These are phyloP conservation scores for Phaenicophaeus curvirostris DNA, from an alignment of 2,797 vertebrate species.

Conservation along the genomic window DNA sequence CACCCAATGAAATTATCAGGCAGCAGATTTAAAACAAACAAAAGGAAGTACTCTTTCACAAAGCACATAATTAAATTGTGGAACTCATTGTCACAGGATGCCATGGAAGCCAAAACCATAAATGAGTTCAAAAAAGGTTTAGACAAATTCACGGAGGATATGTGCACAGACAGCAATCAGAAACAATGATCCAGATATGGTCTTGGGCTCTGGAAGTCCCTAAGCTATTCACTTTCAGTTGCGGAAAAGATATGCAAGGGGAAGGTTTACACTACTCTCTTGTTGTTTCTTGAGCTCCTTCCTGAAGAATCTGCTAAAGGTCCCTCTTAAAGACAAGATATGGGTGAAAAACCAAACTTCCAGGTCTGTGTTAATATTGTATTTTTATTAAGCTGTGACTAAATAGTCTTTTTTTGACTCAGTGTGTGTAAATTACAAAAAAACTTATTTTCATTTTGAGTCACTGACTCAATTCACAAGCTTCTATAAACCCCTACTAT, in stretches of 20 bases:
- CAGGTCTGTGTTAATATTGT: background rate
- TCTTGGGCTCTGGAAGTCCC: background rate
- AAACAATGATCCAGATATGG: background rate
- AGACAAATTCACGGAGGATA: slow-evolving; percentile 31
- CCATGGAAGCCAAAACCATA: slow-evolving; percentile 30
- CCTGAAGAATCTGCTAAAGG: background rate
- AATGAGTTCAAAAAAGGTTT: slow-evolving; percentile 28
- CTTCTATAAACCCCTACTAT: background rate
- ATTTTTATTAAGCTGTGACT: background rate
- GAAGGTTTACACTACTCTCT: background rate
- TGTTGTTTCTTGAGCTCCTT: background rate
- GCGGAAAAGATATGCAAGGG: background rate
- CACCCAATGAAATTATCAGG: slow-evolving; percentile 48
- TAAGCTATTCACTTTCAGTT: background rate
- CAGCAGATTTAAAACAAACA: slow-evolving; percentile 37
- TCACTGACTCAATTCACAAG: background rate
- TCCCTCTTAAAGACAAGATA: background rate
- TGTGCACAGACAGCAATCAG: background rate
- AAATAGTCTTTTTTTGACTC: background rate
- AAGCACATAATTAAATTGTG: slow-evolving; percentile 29
- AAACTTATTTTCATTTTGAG: background rate
- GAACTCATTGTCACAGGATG: slow-evolving; percentile 33
- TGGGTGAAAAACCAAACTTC: background rate
- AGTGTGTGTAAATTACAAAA: background rate
- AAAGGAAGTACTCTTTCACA: slow-evolving; percentile 48